Evolutionary conservation across 2,797 vertebrate genomes (phyloP).

Genomic region (Pseudomugil gertrudae): DNA sequence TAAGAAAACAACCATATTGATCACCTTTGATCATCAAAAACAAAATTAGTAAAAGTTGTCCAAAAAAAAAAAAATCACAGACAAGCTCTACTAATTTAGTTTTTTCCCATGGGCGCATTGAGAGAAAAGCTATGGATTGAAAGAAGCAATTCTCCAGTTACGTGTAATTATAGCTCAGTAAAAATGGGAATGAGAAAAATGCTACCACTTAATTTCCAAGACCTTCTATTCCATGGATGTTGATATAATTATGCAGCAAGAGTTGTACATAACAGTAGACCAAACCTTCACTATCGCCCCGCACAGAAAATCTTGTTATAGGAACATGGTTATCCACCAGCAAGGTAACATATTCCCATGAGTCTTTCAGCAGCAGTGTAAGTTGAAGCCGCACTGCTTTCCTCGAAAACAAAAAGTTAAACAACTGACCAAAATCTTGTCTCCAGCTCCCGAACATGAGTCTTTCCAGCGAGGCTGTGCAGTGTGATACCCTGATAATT

Average conservation of each 20-base stretch:
- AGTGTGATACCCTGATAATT: slow-evolving; percentile 17
- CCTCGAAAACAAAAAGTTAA: background rate
- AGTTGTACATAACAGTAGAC: background rate
- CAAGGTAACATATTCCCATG: background rate
- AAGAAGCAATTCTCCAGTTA: too few species aligned
- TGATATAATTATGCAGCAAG: background rate
- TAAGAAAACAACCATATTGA: too few species aligned
- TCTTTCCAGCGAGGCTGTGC: slow-evolving; percentile 6
- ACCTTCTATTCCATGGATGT: background rate
- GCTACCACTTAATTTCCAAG: background rate
- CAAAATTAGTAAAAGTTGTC: background rate
- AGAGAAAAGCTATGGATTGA: too few species aligned
- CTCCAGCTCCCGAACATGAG: background rate
- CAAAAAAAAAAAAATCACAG: too few species aligned
- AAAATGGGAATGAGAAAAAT: background rate
- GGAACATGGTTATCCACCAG: background rate
- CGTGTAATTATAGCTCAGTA: background rate
- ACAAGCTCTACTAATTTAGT: too few species aligned
- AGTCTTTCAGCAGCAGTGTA: background rate
- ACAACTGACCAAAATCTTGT: background rate
- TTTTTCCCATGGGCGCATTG: too few species aligned
- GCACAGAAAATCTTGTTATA: background rate
- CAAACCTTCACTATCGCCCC: background rate
- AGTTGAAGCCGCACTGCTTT: background rate
- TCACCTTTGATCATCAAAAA: background rate